A percentile compares a stretch with the other conserved stretches of the same genome.
These are phyloP conservation scores for Catocala nupta DNA, from an alignment of 2,888 invertebrate species.

Conservation along the genomic window DNA sequence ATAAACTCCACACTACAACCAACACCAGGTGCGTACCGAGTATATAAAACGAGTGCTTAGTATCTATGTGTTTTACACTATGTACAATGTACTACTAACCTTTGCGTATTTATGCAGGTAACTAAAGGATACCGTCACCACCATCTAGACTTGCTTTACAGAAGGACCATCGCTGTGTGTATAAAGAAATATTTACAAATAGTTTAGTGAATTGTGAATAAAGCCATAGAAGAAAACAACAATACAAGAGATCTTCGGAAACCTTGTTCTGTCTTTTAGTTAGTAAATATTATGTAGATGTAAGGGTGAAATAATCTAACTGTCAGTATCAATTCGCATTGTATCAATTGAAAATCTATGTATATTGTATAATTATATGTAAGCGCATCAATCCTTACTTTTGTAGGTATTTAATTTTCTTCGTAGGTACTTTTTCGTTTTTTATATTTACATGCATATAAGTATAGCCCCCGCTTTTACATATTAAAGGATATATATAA, in stretches of 20 bases:
- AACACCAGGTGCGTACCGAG: no score
- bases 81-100: slow-evolving; percentile 63
- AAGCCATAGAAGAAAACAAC: neutral
- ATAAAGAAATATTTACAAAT: slow-evolving; percentile 56
- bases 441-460: no score
- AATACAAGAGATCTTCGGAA: neutral
- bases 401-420: no score
- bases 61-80: neutral
- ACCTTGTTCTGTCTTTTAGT: neutral
- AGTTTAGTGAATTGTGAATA: neutral
- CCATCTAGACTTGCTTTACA: slow-evolving; percentile 80
- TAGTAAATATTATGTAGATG: neutral
- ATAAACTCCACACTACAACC: no score
- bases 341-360: no score
- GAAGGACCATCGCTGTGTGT: slow-evolving; percentile 61
- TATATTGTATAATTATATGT: no score
- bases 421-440: no score
- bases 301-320: neutral
- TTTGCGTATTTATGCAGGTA: slow-evolving; percentile 53
- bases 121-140: slow-evolving; percentile 75
- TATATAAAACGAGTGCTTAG: no score
- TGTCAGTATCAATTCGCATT: no score
- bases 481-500: no score
- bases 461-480: no score
- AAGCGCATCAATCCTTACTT: no score